Base-by-base conservation (phyloP, 2,113 vertebrate species). In the Lonchura striata region DNA sequence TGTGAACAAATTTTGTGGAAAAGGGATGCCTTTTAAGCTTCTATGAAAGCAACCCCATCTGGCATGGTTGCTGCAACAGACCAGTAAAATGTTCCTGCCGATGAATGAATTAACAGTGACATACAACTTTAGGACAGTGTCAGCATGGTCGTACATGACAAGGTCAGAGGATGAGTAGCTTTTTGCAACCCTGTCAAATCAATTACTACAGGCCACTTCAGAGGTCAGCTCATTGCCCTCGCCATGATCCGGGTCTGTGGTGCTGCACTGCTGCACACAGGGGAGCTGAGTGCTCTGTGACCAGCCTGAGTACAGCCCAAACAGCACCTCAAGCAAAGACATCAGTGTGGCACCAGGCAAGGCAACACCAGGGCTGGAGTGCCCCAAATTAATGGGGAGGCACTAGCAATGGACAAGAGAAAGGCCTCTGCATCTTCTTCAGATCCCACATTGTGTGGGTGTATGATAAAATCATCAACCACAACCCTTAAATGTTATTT, bases 121-220 rank as follows among this genome's bases (percentile, higher is more conserved):
- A 57, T 9, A 22, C 19, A 87, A 69, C 63, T 63, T 65, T 92
- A 50, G 63, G 95, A 86, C 46, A 1, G 22, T 65, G 54, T 44
- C 94, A 81, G 54, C 50, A 23, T 47, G 82, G 41, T 74, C 66
- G 82, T 57, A 76, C 50, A 61, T 6, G 30, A 30, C 68, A 77
- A 88, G 82, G 86, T 90, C 71, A 90, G 47, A 49, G 21, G 71
- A 93, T 49, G 41, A 53, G n/a, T 7, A 61, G 46, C 54, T 65
- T 90, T 79, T 71, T 93, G 71, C 54, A 80, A 10, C 30, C 3
- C 54, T 81, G 88, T 63, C 71, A 66, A 74, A 93, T 88, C 88
- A 87, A 94, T 94, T 96, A 82, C 75, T 44, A 1, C 20, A 53
- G 41, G 49, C n/a, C 28, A 31, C 50, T 74, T 69, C 71, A 77